A percentile compares a stretch with the other conserved stretches of the same genome.
phyloP scores from a whole-genome alignment of 2,888 invertebrate species.

The Apotomis turbidana region DNA sequence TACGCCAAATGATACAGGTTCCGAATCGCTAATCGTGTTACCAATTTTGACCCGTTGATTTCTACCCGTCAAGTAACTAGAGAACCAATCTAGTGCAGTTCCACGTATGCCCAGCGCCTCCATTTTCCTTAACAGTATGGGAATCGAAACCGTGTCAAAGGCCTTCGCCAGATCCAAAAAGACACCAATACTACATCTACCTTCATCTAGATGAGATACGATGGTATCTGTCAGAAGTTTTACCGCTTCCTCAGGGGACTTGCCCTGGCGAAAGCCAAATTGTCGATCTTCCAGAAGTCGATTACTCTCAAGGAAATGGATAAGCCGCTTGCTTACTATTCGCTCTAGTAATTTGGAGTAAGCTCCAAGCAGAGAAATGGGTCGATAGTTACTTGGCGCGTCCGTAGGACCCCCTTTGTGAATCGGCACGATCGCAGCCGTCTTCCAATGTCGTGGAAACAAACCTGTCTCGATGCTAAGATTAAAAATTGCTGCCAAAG shows the following conservation, averaged over 20 bases:
- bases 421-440: slow-evolving; percentile 37
- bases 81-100: slow-evolving; percentile 24
- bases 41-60: slow-evolving; percentile 5
- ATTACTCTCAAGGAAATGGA: slow-evolving; percentile 27
- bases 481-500: slow-evolving; percentile 37
- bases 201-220: slow-evolving; percentile 1
- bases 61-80: slow-evolving; percentile 19
- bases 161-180: background rate
- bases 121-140: slow-evolving; percentile 25
- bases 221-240: slow-evolving; percentile 6
- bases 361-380: slow-evolving; percentile 40
- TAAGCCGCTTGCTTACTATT: slow-evolving; percentile 22
- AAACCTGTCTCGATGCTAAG: slow-evolving; percentile 36
- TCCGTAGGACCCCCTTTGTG: slow-evolving; percentile 36
- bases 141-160: background rate
- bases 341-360: background rate
- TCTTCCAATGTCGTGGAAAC: slow-evolving; percentile 43
- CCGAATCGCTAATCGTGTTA: background rate
- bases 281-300: slow-evolving; percentile 21
- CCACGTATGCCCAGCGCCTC: slow-evolving; percentile 30
- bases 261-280: slow-evolving; percentile 37
- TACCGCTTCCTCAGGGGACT: slow-evolving; percentile 16
- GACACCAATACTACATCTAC: background rate
- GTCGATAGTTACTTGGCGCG: slow-evolving; percentile 39
- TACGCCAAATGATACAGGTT: slow-evolving; percentile 9